phyloP scores from a whole-genome alignment of 2,797 vertebrate genomes.

The Tarsius wallacei region DNA sequence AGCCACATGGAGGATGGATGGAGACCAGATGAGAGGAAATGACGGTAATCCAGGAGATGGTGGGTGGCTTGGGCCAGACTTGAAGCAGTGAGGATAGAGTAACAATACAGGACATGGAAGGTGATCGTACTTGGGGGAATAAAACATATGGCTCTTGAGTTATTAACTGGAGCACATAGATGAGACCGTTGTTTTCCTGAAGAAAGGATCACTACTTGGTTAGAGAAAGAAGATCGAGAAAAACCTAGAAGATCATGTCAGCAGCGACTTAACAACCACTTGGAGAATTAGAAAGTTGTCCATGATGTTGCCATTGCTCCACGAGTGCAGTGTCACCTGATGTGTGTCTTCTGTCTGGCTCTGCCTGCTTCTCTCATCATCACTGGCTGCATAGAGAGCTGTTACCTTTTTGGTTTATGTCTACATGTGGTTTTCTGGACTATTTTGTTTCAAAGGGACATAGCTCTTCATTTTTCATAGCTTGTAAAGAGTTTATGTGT shows the following conservation, averaged over 20 bases:
- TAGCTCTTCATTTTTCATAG: conserved; percentile 39
- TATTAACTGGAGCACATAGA: not conserved
- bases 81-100: not conserved
- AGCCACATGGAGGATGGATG: not conserved
- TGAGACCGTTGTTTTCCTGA: not conserved
- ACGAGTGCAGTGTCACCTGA: rapidly evolving
- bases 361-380: not conserved
- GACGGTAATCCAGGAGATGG: too few relatives aligned
- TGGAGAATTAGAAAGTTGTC: not conserved
- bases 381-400: not conserved
- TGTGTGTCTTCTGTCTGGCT: not conserved
- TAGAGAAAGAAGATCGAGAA: not conserved
- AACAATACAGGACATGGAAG: not conserved
- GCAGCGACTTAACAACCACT: not conserved
- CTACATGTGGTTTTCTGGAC: not conserved
- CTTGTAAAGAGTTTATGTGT: conserved; percentile 27
- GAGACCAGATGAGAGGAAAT: not conserved
- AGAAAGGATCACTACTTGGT: not conserved
- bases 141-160: not conserved
- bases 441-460: not conserved
- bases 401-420: not conserved
- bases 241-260: not conserved
- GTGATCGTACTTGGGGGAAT: not conserved
- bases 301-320: too few relatives aligned
- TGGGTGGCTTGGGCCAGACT: not conserved